Evolutionary conservation across 2,113 vertebrate species (phyloP).

Genomic region (Saccopteryx leptura): DNA sequence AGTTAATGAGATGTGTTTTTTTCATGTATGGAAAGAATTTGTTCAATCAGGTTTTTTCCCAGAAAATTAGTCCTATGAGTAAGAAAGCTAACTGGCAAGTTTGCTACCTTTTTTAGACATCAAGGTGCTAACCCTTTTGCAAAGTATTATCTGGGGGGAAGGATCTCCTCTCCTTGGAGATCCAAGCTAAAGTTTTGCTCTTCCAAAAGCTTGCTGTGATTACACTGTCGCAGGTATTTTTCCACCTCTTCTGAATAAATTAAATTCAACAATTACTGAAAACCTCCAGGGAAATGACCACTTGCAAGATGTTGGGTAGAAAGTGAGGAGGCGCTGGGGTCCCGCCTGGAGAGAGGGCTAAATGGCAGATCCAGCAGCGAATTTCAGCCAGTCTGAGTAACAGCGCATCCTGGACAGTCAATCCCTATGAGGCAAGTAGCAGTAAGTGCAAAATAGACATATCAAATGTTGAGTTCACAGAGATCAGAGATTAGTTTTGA

Average conservation of each 20-base stretch:
- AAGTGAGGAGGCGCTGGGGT: not conserved
- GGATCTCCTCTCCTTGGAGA: not conserved
- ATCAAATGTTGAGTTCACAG: not conserved
- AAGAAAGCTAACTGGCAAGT: not conserved
- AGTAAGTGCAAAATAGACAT: not conserved
- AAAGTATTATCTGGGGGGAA: not conserved
- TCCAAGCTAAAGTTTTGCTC: not conserved
- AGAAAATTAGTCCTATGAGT: not conserved
- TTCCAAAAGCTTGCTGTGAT: not conserved
- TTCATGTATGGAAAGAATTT: constrained; percentile 30
- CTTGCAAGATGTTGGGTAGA: not conserved
- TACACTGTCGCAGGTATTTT: not conserved
- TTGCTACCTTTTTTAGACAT: not conserved
- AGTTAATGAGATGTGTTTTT: not conserved
- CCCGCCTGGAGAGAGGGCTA: not conserved
- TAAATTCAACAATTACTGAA: not conserved
- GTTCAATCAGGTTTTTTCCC: not conserved
- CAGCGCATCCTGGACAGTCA: not conserved
- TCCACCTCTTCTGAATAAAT: not conserved
- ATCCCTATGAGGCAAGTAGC: not conserved
- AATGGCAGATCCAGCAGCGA: not conserved
- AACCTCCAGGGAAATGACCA: not conserved
- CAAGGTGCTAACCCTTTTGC: not conserved
- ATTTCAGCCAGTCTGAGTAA: accelerated
- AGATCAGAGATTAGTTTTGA: not conserved